A percentile compares a stretch with the other conserved stretches of the same genome.
These are phyloP conservation scores for Lypha dubia DNA, from an alignment of 2,888 invertebrate species.

Conservation along the genomic window DNA sequence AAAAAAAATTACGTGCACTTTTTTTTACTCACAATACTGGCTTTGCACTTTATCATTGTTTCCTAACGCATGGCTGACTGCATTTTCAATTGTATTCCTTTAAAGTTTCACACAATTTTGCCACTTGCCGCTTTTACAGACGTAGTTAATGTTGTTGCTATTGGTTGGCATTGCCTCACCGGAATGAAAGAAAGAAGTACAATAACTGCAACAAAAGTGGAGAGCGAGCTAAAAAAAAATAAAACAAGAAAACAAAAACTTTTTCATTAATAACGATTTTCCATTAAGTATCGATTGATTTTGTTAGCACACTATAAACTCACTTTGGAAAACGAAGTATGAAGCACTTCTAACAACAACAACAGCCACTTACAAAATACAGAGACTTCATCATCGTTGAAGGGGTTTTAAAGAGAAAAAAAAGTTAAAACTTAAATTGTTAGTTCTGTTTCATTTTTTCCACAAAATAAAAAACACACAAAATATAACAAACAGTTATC, in stretches of 20 bases:
- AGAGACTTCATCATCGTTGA: conserved; percentile 42
- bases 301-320: conserved; percentile 76
- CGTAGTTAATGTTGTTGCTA: conserved; percentile 49
- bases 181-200: conserved; percentile 28
- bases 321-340: conserved; percentile 67
- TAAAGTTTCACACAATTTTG: conserved; percentile 67
- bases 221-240: not conserved
- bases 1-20: conserved; percentile 67
- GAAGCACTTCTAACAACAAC: conserved; percentile 68
- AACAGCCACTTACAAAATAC: conserved; percentile 52
- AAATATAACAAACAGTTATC: conserved; percentile 58
- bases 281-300: conserved; percentile 84
- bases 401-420: conserved; percentile 47
- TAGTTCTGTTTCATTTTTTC: conserved; percentile 20
- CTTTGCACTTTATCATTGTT: conserved; percentile 80
- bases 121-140: conserved; percentile 56
- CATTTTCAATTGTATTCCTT: conserved; percentile 79
- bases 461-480: not conserved
- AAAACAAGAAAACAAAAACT: conserved; percentile 74
- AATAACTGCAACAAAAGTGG: conserved; percentile 44
- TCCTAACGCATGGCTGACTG: conserved; percentile 79
- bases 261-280: conserved; percentile 84
- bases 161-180: conserved; percentile 24
- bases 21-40: conserved; percentile 60
- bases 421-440: conserved; percentile 37